Base-by-base conservation (phyloP, 2,113 vertebrate species). In the Pimephales promelas region DNA sequence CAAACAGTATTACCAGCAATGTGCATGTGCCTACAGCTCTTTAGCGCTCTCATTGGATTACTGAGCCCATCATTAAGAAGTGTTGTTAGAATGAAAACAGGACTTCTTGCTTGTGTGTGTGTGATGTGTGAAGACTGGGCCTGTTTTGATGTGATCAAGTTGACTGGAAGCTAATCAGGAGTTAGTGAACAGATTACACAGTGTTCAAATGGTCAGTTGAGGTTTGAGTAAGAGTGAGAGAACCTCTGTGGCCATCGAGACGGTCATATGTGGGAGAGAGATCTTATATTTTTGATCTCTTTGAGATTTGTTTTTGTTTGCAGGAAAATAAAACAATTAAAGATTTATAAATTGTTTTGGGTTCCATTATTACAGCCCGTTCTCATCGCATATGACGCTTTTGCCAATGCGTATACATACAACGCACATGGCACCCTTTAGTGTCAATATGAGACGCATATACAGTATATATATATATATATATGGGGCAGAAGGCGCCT, bases 11-110 rank as follows among this genome's bases (percentile, higher is more conserved):
- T 88, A 86, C 47, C 73, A 68, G 57, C 10, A 28, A 86, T 84
- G n/a, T 85, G 76, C 62, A 76, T 26, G 43, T 26, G 73, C 73
- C 64, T 20, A 28, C 74, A 56, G 70, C 49, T 59, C 79, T 45
- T 28, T 47, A 40, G 54, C 36, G 34, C 66, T 70, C 75, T 80
- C 40, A 34, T 70, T 84, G 54, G 45, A 88, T 79, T 82, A 84
- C 84, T 82, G 40, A 81, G 74, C 11, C 79, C 79, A 79, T 86
- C 84, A 81, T 77, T 77, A 84, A 73, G 83, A 86, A 56, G 79
- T 84, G 73, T 43, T 82, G 52, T 86, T 88, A 79, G 68, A 76
- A 80, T 86, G 52, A 83, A 85, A 79, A 79, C 76, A 86, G 75
- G 61, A 73, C 62, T 81, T 77, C 52, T 31, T 75, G 47, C 70